Percentiles rank a stretch among this genome's conserved stretches.
These are phyloP conservation scores for Protodeltote pygarga DNA, from an alignment of 2,888 invertebrate genomes.

Conservation along the genomic window DNA sequence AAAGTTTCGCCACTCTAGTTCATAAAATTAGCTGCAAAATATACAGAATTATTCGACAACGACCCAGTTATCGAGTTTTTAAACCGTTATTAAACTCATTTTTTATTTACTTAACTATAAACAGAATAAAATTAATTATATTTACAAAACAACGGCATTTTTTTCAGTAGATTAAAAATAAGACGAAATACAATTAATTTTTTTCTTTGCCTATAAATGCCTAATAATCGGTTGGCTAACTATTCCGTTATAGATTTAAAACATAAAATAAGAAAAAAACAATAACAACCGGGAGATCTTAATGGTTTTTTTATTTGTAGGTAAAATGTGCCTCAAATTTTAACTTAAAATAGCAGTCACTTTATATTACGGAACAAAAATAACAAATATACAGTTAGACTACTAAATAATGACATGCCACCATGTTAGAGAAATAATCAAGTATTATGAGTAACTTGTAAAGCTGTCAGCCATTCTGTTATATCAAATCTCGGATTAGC, in stretches of 20 bases:
- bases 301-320: no score
- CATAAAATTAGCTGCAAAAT: neutral
- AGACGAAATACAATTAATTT: no score
- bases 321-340: no score
- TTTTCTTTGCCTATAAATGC: no score
- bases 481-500: slow-evolving; percentile 51
- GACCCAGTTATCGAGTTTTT: neutral
- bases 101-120: slow-evolving; percentile 3
- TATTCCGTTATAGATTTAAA: no score
- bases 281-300: no score
- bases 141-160: slow-evolving; percentile 6
- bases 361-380: slow-evolving; percentile 9
- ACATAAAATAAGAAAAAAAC: no score
- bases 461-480: slow-evolving; percentile 43
- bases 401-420: slow-evolving; percentile 22
- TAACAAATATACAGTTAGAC: slow-evolving; percentile 20
- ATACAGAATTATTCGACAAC: neutral
- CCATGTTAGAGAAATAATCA: slow-evolving; percentile 31
- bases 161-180: no score
- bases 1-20: slow-evolving; percentile 3
- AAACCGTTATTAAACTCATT: slow-evolving; percentile 6
- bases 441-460: slow-evolving; percentile 38
- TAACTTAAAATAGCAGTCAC: neutral
- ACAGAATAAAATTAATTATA: slow-evolving; percentile 3
- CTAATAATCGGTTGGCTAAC: no score